Conservation (phyloP, 2,888 invertebrate genomes). For the Nowickia ferox region DNA sequence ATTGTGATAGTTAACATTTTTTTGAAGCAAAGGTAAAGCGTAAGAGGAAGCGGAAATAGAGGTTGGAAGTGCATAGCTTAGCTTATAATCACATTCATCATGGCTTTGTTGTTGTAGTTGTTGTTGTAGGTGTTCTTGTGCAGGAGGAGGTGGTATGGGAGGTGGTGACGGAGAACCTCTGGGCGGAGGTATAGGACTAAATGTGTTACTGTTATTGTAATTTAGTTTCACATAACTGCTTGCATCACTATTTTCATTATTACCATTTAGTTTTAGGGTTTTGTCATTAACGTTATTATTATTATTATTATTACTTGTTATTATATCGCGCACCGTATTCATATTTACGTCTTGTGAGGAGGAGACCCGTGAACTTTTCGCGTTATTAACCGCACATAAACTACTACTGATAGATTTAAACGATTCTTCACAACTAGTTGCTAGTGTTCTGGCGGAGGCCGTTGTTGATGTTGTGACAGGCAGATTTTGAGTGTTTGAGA, state of each 20-base stretch:
- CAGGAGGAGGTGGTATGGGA: slow-evolving; percentile 62
- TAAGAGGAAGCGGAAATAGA: slow-evolving; percentile 34
- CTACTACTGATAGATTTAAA: slow-evolving; percentile 72
- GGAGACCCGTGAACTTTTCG: slow-evolving; percentile 67
- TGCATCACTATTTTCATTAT: slow-evolving; percentile 66
- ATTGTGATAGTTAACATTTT: slow-evolving; percentile 61
- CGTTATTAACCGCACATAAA: slow-evolving; percentile 73
- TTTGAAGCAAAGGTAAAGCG: slow-evolving; percentile 60
- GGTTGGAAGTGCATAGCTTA: slow-evolving; percentile 21
- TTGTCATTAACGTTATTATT: slow-evolving; percentile 59
- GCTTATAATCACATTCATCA: slow-evolving; percentile 33
- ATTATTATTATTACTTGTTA: slow-evolving; percentile 73
- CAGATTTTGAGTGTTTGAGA: slow-evolving; percentile 65
- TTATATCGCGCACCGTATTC: slow-evolving; percentile 82
- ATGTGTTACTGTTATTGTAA: slow-evolving; percentile 54
- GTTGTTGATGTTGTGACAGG: slow-evolving; percentile 57
- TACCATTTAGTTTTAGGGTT: slow-evolving; percentile 63
- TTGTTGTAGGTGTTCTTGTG: slow-evolving; percentile 32
- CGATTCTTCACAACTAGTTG: slow-evolving; percentile 67
- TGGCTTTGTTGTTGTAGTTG: slow-evolving; percentile 17
- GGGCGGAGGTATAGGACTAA: slow-evolving; percentile 45
- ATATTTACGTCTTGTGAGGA: slow-evolving; percentile 75
- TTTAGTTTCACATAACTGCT: slow-evolving; percentile 58
- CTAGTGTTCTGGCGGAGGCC: slow-evolving; percentile 44
- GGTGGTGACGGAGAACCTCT: slow-evolving; percentile 60